Percentiles rank a stretch among this genome's conserved stretches.
phyloP scores from a whole-genome alignment of 2,888 invertebrate species.

The Mongoloraphidia duomilia region DNA sequence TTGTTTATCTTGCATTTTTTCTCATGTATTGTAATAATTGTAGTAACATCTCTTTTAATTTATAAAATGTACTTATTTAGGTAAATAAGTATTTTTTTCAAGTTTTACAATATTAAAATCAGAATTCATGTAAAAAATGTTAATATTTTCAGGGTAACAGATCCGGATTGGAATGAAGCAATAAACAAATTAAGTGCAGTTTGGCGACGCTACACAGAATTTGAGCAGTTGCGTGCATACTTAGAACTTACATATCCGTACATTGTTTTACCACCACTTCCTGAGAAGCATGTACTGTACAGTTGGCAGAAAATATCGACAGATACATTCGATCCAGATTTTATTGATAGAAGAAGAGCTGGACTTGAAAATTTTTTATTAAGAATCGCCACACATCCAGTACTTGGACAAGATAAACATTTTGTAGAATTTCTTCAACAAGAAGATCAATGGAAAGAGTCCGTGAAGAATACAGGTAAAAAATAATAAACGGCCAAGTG shows the following conservation, averaged over 20 bases:
- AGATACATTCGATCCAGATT: conserved; percentile 72
- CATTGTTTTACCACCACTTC: conserved; percentile 64
- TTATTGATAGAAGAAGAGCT: conserved; percentile 67
- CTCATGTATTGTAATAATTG: not conserved
- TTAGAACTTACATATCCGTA: conserved; percentile 66
- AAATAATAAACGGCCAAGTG: too few relatives aligned
- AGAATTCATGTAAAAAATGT: too few relatives aligned
- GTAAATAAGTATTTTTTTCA: not conserved
- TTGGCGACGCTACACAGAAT: conserved; percentile 73
- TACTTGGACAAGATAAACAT: conserved; percentile 57
- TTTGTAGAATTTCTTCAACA: conserved; percentile 66
- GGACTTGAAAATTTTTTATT: conserved; percentile 69
- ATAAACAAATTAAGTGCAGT: conserved; percentile 49
- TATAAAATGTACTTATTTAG: conserved; percentile 1
- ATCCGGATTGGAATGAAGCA: conserved; percentile 44
- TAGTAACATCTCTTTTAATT: not conserved
- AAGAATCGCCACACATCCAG: conserved; percentile 59
- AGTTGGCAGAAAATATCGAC: conserved; percentile 65
- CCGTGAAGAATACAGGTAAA: conserved; percentile 56
- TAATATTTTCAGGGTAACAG: conserved; percentile 38
- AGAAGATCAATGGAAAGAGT: conserved; percentile 66
- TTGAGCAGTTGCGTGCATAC: conserved; percentile 65
- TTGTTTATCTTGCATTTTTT: not conserved
- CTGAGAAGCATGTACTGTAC: conserved; percentile 61
- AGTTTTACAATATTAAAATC: too few relatives aligned